Percentiles rank a stretch among this genome's conserved stretches.
Conservation (phyloP, 1,140 invertebrate species). For the Wiebesia pumilae region DNA sequence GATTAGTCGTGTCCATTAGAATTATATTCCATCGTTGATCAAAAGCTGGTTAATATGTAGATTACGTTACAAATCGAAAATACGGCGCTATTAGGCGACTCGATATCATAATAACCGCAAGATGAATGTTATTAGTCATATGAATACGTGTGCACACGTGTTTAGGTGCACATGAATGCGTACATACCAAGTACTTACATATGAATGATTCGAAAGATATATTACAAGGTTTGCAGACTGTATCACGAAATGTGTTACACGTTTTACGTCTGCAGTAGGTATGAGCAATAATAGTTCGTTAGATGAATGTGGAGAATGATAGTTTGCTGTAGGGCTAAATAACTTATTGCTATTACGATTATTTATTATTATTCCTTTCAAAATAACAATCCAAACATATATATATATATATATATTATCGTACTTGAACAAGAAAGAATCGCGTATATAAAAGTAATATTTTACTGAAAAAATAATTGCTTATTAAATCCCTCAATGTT, state of each 20-base stretch:
- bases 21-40: neutral
- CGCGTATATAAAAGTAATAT: too few species aligned
- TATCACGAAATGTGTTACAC: constrained; percentile 1
- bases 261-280: neutral
- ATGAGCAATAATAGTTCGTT: neutral
- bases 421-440: too few species aligned
- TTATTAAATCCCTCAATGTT: too few species aligned
- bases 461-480: too few species aligned
- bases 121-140: neutral
- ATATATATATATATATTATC: neutral
- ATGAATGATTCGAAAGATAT: neutral
- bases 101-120: constrained; percentile 10
- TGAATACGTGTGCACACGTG: neutral
- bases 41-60: neutral
- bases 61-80: neutral
- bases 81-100: neutral
- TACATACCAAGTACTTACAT: neutral
- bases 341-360: neutral
- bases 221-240: neutral
- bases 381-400: neutral
- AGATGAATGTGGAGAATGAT: neutral
- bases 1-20: neutral
- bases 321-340: neutral
- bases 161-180: neutral
- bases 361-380: neutral